A percentile compares a stretch with the other conserved stretches of the same genome.
phyloP scores from a whole-genome alignment of 2,797 vertebrate species.

The Carduelis carduelis region DNA sequence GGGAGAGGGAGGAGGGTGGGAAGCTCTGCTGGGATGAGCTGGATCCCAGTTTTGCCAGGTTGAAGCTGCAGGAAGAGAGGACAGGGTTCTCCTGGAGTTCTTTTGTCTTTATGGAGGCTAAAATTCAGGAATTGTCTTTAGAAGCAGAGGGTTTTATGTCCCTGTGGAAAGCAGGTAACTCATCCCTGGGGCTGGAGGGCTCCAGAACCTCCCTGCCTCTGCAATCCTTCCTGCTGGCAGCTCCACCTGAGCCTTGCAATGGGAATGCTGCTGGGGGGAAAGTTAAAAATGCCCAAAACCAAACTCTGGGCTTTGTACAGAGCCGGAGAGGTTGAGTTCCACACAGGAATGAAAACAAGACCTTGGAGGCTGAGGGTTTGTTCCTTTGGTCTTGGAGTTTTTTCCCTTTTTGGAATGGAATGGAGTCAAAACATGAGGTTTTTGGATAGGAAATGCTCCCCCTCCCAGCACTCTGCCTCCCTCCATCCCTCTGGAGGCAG shows the following conservation, averaged over 20 bases:
- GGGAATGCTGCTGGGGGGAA: neutral
- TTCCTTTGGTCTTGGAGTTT: neutral
- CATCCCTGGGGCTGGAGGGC: neutral
- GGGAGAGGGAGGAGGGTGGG: neutral
- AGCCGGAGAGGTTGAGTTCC: neutral
- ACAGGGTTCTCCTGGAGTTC: neutral
- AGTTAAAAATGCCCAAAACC: neutral
- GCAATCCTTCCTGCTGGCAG: neutral
- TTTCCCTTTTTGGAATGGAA: neutral
- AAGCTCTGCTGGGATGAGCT: neutral
- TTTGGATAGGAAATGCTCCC: slow-evolving; percentile 12
- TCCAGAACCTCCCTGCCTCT: neutral
- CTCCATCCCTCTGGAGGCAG: neutral
- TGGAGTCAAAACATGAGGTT: neutral
- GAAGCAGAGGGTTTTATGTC: neutral
- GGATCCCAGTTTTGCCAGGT: neutral
- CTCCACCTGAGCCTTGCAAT: neutral
- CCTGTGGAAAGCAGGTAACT: neutral
- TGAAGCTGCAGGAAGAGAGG: neutral
- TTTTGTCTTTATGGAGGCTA: neutral
- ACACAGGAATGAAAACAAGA: neutral
- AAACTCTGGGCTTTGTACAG: neutral
- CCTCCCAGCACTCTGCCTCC: slow-evolving; percentile 8
- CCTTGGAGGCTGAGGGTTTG: neutral
- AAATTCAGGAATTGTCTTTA: neutral